Conservation (phyloP, 2,797 vertebrate genomes). For the Serranus cabrilla region DNA sequence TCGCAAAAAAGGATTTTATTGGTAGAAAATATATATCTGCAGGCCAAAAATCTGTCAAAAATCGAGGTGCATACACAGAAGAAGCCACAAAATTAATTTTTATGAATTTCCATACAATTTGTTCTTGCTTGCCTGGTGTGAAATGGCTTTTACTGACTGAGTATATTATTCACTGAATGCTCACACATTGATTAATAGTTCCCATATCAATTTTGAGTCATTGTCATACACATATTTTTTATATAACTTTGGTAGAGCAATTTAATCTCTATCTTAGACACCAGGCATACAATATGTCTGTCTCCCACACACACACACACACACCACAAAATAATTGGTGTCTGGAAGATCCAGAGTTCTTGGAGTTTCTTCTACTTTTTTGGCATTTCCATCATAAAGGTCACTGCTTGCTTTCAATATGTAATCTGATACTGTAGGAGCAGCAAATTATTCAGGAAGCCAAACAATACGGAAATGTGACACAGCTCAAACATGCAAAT, state of each 20-base stretch:
- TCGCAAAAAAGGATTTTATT: too few relatives aligned
- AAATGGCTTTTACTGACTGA: too few relatives aligned
- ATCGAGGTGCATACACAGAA: too few relatives aligned
- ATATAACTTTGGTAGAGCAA: slow-evolving; percentile 25
- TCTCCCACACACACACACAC: slow-evolving; percentile 8
- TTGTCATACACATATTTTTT: slow-evolving; percentile 16
- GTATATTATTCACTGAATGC: slow-evolving; percentile 8
- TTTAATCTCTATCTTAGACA: slow-evolving; percentile 48
- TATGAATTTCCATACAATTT: too few relatives aligned
- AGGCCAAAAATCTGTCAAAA: too few relatives aligned
- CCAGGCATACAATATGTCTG: slow-evolving; percentile 26
- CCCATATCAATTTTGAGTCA: slow-evolving; percentile 35
- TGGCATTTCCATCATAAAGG: slow-evolving; percentile 76
- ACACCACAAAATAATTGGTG: slow-evolving; percentile 67
- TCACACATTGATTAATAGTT: slow-evolving; percentile 42
- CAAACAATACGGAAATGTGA: slow-evolving; percentile 40
- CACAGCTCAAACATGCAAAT: slow-evolving; percentile 32
- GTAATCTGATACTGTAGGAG: slow-evolving; percentile 48
- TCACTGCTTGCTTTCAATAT: slow-evolving; percentile 65
- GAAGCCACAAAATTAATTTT: too few relatives aligned
- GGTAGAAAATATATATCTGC: too few relatives aligned
- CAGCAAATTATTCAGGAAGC: slow-evolving; percentile 50
- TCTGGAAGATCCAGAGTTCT: slow-evolving; percentile 53
- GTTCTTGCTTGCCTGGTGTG: too few relatives aligned
- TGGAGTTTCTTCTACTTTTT: slow-evolving; percentile 56